Conservation (phyloP, 1,140 invertebrate genomes). For the Wiebesia pumilae region DNA sequence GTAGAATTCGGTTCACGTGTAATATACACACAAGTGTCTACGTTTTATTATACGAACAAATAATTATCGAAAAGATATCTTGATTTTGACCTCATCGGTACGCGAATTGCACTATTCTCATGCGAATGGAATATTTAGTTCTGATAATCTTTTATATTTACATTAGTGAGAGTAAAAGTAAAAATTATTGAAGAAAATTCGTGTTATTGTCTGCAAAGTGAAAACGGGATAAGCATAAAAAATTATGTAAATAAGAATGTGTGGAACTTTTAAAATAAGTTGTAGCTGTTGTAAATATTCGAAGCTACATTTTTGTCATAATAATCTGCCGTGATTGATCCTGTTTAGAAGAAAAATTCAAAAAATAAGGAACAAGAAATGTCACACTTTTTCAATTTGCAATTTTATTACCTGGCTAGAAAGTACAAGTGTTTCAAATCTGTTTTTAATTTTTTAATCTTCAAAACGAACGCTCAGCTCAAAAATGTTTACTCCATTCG, state of each 20-base stretch:
- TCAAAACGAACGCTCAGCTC: background rate
- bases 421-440: conserved; percentile 18
- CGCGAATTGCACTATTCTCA: background rate
- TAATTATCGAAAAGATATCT: background rate
- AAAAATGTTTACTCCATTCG: conserved; percentile 8
- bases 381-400: conserved; percentile 57
- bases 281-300: background rate
- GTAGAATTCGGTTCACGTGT: too few relatives aligned
- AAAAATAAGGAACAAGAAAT: conserved; percentile 48
- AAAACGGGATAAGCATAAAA: background rate
- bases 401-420: conserved; percentile 44
- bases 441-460: conserved; percentile 25
- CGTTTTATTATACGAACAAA: background rate
- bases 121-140: background rate
- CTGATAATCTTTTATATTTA: background rate
- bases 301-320: background rate
- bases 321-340: background rate
- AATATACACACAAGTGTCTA: background rate
- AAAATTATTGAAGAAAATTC: background rate
- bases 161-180: background rate
- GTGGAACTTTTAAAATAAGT: background rate
- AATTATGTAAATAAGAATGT: background rate
- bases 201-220: background rate
- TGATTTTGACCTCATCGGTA: background rate
- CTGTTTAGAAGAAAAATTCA: background rate